phyloP scores from a whole-genome alignment of 1,140 invertebrate genomes.

The Phymastichus coffea region DNA sequence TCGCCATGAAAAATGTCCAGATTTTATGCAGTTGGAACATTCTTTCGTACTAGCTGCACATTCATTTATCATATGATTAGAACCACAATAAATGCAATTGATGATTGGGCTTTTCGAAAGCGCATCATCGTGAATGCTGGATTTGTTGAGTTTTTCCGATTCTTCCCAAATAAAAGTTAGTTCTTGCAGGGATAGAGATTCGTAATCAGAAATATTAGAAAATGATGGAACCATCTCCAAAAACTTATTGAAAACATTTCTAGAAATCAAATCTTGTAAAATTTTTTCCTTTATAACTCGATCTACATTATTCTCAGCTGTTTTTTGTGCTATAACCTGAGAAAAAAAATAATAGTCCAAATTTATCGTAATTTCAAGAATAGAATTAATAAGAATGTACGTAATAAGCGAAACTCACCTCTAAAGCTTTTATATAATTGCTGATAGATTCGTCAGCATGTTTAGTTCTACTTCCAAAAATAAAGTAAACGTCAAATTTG shows the following conservation, averaged over 20 bases:
- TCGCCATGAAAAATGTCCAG: conserved; percentile 26
- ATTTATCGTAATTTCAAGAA: background rate
- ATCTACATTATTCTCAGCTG: conserved; percentile 13
- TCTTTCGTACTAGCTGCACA: conserved; percentile 20
- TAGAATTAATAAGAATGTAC: background rate
- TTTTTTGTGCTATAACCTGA: conserved; percentile 12
- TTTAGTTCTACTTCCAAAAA: conserved; percentile 16
- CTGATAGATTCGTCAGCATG: conserved; percentile 9
- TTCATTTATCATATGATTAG: conserved; percentile 16
- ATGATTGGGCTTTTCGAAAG: conserved; percentile 6
- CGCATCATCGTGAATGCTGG: conserved; percentile 24
- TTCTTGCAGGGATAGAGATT: conserved; percentile 9
- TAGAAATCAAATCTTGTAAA: conserved; percentile 19
- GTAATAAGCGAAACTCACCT: conserved; percentile 9
- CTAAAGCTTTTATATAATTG: conserved; percentile 18
- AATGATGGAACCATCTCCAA: background rate
- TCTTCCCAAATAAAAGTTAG: conserved; percentile 23
- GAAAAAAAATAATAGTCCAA: background rate
- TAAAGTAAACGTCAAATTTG: conserved; percentile 30
- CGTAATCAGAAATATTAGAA: conserved; percentile 4
- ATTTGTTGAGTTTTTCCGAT: background rate
- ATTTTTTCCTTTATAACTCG: conserved; percentile 27
- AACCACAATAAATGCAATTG: conserved; percentile 23
- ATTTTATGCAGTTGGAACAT: conserved; percentile 26
- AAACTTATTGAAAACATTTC: conserved; percentile 8